Base-by-base conservation (phyloP, 2,113 vertebrate genomes). In the Nibea albiflora region DNA sequence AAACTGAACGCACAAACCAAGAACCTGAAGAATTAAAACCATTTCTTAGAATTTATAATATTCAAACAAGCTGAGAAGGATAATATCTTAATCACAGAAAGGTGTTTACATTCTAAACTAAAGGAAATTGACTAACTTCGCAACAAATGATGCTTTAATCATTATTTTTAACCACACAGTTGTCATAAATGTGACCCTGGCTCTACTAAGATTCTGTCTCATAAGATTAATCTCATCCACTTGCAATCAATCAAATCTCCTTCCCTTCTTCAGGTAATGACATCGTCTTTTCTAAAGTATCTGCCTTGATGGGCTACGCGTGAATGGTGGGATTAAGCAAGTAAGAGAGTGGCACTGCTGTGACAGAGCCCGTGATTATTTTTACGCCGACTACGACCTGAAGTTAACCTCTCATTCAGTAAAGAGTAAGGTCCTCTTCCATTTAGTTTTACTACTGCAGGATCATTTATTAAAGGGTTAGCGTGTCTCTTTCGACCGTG, bases 401-500 rank as follows among this genome's bases (percentile, higher is more conserved):
- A 61, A 52, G 80, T 67, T 63, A 76, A 83, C 65, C 81, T 75
- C 49, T 62, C 49, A 46, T 31, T 69, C 35, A 49, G 14, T 44
- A 31, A 44, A 22, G 9, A 73, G 57, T 22, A 65, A 9, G 39
- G 24, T 22, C 73, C 28, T 63, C 69, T 50, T 31, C 26, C 12
- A 22, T 74, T 78, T 3, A 58, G 56, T 70, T 64, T 67, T n/a
- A 57, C 75, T 44, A 11, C 62, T 47, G 54, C 16, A 46, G 28
- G 19, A 77, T 81, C 0, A 75, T 83, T 81, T 72, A 58, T 80
- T 75, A 67, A 78, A 81, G 56, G 56, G 35, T 47, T 26, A 58
- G 39, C 44, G 17, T 39, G 50, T 70, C 31, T 78, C 54, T 49
- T 76, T 78, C 3, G 26, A 72, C 50, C 35, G 8, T 63, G 65